These are phyloP conservation scores for Cephus spinipes DNA, from an alignment of 2,888 invertebrate genomes.

Conservation along the genomic window DNA sequence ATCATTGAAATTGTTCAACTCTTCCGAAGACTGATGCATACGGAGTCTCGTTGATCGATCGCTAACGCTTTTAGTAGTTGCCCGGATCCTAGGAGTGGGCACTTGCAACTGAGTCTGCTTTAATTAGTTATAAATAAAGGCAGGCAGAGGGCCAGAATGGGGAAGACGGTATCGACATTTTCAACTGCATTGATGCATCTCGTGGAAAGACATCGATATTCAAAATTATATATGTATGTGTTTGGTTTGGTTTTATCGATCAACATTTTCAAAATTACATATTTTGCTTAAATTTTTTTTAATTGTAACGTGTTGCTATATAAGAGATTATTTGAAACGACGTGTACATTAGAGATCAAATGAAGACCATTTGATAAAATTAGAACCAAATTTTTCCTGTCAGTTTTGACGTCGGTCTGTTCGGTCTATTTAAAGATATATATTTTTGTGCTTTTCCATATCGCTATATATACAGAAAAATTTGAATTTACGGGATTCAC, in stretches of 20 bases:
- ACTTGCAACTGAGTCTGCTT: slow-evolving; percentile 46
- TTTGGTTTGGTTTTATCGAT: not conserved
- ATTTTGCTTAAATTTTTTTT: not conserved
- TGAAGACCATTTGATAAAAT: not conserved
- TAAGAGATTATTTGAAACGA: not conserved
- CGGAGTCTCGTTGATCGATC: slow-evolving; percentile 17
- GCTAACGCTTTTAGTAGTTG: slow-evolving; percentile 33
- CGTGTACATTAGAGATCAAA: not conserved
- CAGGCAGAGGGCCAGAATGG: slow-evolving; percentile 48
- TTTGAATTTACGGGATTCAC: not conserved
- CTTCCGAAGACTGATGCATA: not conserved
- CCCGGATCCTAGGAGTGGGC: slow-evolving; percentile 41
- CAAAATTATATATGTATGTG: not conserved
- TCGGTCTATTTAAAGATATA: not conserved
- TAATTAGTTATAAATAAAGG: slow-evolving; percentile 64
- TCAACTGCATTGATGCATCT: slow-evolving; percentile 20
- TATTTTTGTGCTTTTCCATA: not conserved
- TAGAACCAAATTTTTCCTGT: not conserved
- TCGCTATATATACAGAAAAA: not conserved
- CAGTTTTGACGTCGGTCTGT: not conserved
- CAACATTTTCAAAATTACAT: not conserved
- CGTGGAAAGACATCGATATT: not conserved
- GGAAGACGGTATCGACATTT: slow-evolving; percentile 41
- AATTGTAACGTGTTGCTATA: not conserved
- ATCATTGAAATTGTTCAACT: not conserved